Percentiles rank a stretch among this genome's conserved stretches.
phyloP scores from a whole-genome alignment of 1,140 invertebrate genomes.

The Drosophila arawakana region DNA sequence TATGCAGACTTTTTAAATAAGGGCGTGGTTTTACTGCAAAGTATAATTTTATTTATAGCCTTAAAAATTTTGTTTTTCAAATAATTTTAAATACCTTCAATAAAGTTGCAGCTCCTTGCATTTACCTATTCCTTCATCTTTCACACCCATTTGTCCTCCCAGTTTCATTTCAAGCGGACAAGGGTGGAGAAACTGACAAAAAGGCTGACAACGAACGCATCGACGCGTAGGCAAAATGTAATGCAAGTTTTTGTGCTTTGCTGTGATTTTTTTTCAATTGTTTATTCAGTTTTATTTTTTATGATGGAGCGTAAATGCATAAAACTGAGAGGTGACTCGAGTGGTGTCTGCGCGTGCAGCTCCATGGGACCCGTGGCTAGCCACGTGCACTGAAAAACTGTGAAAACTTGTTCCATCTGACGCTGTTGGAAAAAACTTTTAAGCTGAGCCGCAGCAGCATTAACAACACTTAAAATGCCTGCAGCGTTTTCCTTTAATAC shows the following conservation, averaged over 20 bases:
- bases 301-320: constrained; percentile 66
- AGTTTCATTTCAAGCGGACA: background rate
- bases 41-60: too few species aligned
- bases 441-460: constrained; percentile 63
- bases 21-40: too few species aligned
- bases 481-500: constrained; percentile 79
- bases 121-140: background rate
- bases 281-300: constrained; percentile 63
- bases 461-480: constrained; percentile 82
- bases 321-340: constrained; percentile 50
- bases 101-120: background rate
- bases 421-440: constrained; percentile 63
- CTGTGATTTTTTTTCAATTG: constrained; percentile 47
- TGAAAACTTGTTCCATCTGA: constrained; percentile 77
- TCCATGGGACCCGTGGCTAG: constrained; percentile 33
- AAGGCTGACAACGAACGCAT: constrained; percentile 50
- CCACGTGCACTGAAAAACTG: constrained; percentile 51
- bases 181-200: constrained; percentile 10
- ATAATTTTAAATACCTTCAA: too few species aligned
- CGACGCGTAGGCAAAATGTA: constrained; percentile 65
- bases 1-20: too few species aligned
- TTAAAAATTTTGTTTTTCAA: too few species aligned
- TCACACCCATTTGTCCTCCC: background rate
- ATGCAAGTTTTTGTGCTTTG: constrained; percentile 57
- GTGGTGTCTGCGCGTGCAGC: constrained; percentile 22